Base-by-base conservation (phyloP, 1,140 invertebrate species). In the Zaprionus taronus region DNA sequence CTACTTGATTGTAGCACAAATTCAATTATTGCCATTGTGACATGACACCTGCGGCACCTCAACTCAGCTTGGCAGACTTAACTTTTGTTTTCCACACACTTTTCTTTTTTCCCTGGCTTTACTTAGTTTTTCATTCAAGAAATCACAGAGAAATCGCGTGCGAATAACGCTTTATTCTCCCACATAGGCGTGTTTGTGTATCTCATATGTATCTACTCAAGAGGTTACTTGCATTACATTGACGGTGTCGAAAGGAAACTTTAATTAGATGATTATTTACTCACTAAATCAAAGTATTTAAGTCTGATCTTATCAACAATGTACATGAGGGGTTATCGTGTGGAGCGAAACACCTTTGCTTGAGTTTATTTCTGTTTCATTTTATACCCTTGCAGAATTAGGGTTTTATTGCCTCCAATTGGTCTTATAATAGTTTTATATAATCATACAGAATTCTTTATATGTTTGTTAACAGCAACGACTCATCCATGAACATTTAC, bases 141-240 rank as follows among this genome's bases (percentile, higher is more conserved):
- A 66, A 61, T 72, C 57, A 67, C 57, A 70, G 58, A 63, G 62
- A 77, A 77, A 79, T 41, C 66, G 60, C 60, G 65, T 55, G 44
- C 65, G 77, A 72, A 64, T 79, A 47, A 57, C 73, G 51, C 68
- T 64, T 60, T 72, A 77, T 77, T 79, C 68, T 79, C 68, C 73
- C 53, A 38, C 58, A 68, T 62, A 68, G 51, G 28, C 36, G 61
- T 41, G 31, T 68, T 44, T 68, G 65, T 31, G 14, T 22, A 51
- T 51, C 65, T 5, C 4, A 36, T 68, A 20, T 68, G 55, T 51
- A 51, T 66, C 12, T 24, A 38, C 63, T 26, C 63, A 17, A 55
- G 63, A 15, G 63, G 51, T 51, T 64, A 49, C 47, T 49, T 22
- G 26, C 28, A 63, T 51, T 51, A 34, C 44, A 24, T n/a, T 41